Conservation (phyloP, 2,113 vertebrate genomes). For the Engystomops pustulosus region DNA sequence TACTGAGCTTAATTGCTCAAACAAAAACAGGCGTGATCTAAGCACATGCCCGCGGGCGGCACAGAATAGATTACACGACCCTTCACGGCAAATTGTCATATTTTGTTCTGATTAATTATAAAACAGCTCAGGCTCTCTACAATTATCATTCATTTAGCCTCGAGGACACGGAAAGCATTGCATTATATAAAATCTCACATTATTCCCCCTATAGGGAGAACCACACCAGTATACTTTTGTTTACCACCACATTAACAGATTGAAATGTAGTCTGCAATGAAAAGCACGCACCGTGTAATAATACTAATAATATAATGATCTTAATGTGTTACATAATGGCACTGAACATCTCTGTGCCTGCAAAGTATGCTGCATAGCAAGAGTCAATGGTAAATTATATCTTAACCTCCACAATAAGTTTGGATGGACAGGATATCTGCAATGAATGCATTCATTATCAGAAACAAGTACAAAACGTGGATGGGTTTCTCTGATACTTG, state of each 20-base stretch:
- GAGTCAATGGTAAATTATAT: background rate
- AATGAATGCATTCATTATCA: no score
- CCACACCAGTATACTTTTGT: background rate
- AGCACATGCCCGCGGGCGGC: background rate
- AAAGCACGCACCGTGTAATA: no score
- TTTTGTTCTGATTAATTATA: slow-evolving; percentile 37
- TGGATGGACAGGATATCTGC: no score
- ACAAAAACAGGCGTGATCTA: slow-evolving; percentile 28
- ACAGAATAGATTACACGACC: slow-evolving; percentile 4
- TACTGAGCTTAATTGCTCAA: slow-evolving; percentile 37
- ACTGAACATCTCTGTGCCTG: background rate
- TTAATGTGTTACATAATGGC: background rate
- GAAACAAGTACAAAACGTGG: no score
- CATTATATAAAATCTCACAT: slow-evolving; percentile 19
- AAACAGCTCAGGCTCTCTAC: background rate
- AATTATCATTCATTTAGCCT: slow-evolving; percentile 30
- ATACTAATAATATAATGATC: background rate
- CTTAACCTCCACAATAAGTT: no score
- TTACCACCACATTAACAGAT: background rate
- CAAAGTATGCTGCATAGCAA: no score
- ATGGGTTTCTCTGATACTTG: background rate
- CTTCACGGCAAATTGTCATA: slow-evolving; percentile 24
- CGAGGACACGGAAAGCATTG: background rate
- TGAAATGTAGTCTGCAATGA: no score
- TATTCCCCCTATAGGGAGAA: background rate